These are phyloP conservation scores for Prionace glauca DNA, from an alignment of 2,797 vertebrate species.

Conservation along the genomic window DNA sequence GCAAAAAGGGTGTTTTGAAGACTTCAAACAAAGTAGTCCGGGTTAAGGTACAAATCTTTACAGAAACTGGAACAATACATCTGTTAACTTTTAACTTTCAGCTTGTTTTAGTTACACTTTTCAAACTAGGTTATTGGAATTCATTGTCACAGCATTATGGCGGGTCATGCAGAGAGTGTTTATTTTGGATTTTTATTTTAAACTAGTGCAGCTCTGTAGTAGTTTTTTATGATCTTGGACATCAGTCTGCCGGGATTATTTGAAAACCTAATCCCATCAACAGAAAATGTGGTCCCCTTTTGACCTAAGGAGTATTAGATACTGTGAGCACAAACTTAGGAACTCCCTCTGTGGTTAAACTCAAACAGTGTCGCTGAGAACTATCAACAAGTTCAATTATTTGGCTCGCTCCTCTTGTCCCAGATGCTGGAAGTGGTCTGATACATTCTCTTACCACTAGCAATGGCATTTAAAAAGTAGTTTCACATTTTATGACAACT, in stretches of 20 bases:
- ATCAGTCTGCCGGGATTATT: not conserved
- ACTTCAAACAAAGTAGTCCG: not conserved
- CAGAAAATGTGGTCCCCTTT: not conserved
- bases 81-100: conserved; percentile 10
- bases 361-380: not conserved
- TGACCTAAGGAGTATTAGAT: conserved; percentile 18
- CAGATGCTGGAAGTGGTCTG: not conserved
- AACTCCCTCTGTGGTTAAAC: not conserved
- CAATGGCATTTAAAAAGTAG: not conserved
- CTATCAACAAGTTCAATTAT: not conserved
- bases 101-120: not conserved
- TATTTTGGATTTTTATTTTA: conserved; percentile 28
- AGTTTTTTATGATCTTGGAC: not conserved
- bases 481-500: not conserved
- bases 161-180: not conserved
- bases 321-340: not conserved
- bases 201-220: not conserved
- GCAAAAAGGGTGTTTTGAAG: not conserved
- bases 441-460: not conserved
- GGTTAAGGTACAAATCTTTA: conserved; percentile 4
- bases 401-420: not conserved
- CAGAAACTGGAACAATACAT: not conserved
- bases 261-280: conserved; percentile 8
- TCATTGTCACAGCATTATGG: not conserved
- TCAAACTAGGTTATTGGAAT: not conserved